Evolutionary conservation across 2,797 vertebrate genomes (phyloP).

Genomic region (Anableps anableps): DNA sequence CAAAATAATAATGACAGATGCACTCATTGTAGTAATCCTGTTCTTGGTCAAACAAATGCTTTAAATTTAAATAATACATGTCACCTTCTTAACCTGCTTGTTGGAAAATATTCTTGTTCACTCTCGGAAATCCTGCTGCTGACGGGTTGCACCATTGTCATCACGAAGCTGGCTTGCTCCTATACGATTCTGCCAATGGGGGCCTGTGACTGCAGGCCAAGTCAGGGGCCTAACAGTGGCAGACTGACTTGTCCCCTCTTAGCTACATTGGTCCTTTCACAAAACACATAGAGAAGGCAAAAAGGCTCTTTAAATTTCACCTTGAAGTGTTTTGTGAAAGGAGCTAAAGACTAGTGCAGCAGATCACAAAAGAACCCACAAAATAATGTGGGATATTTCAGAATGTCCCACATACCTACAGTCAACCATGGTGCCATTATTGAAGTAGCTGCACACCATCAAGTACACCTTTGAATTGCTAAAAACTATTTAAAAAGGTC

Average conservation of each 20-base stretch:
- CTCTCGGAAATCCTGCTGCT: too few species aligned
- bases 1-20: too few species aligned
- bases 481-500: not conserved
- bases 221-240: not conserved
- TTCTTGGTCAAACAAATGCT: too few species aligned
- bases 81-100: too few species aligned
- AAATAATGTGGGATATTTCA: not conserved
- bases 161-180: not conserved
- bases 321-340: not conserved
- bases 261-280: not conserved
- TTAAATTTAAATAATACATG: too few species aligned
- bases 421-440: not conserved
- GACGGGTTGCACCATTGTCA: too few species aligned
- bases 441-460: not conserved
- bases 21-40: too few species aligned
- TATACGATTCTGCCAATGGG: not conserved
- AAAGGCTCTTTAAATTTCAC: not conserved
- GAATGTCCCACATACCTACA: not conserved
- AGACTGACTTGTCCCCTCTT: not conserved
- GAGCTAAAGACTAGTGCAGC: not conserved
- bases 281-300: not conserved
- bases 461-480: not conserved
- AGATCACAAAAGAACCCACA: not conserved
- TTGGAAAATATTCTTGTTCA: too few species aligned
- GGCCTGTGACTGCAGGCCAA: not conserved